Percentiles rank a stretch among this genome's conserved stretches.
phyloP scores from a whole-genome alignment of 1,140 invertebrate species.

The Drosophila tani region DNA sequence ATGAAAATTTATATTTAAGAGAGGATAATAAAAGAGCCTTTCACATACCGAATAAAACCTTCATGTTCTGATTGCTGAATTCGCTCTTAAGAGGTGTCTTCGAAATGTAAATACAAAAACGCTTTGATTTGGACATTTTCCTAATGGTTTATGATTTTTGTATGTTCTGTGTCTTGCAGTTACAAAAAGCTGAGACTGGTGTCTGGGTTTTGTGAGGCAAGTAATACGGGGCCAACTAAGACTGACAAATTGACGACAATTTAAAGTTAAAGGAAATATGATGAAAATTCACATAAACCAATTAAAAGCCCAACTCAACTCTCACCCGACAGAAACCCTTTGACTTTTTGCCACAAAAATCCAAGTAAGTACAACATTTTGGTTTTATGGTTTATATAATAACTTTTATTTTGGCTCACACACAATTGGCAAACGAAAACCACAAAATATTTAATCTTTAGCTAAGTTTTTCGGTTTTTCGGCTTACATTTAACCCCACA shows the following conservation, averaged over 20 bases:
- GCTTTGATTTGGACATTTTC: constrained; percentile 3
- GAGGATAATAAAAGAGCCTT: too few relatives aligned
- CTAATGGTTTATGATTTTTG: background rate
- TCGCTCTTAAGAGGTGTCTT: background rate
- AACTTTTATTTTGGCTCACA: constrained; percentile 51
- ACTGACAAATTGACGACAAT: background rate
- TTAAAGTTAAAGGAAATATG: too few relatives aligned
- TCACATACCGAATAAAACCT: background rate
- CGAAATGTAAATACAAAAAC: background rate
- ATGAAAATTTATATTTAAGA: too few relatives aligned
- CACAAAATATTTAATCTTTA: constrained; percentile 69
- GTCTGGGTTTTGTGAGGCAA: background rate
- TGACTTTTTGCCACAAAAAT: background rate
- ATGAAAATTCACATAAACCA: background rate
- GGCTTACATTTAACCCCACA: constrained; percentile 15
- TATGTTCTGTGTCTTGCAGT: background rate
- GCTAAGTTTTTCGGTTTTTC: constrained; percentile 31
- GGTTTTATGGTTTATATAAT: constrained; percentile 17
- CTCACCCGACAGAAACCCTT: background rate
- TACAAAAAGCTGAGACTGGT: background rate
- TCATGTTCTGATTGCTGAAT: too few relatives aligned
- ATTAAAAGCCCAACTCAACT: background rate
- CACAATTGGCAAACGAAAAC: constrained; percentile 62
- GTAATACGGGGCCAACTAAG: background rate
- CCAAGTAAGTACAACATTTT: background rate